A percentile compares a stretch with the other conserved stretches of the same genome.
Evolutionary conservation across 2,888 invertebrate genomes (phyloP).

Genomic region (Limnephilus auricula): DNA sequence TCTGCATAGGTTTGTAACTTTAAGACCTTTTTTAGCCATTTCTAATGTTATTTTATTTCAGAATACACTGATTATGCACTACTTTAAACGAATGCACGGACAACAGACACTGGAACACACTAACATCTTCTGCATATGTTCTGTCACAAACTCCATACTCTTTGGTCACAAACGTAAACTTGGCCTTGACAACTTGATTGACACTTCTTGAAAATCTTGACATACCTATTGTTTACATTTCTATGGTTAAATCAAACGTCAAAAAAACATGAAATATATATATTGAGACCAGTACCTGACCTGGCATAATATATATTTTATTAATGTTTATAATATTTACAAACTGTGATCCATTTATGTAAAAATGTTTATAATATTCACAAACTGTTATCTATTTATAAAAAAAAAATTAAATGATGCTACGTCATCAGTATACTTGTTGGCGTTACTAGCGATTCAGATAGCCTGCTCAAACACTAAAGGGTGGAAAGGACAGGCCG

Average conservation of each 20-base stretch:
- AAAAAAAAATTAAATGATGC: no score
- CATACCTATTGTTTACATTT: not conserved
- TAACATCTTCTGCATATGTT: constrained; percentile 8
- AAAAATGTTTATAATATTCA: no score
- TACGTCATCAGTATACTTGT: no score
- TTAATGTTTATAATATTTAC: no score
- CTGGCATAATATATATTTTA: no score
- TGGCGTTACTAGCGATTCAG: no score
- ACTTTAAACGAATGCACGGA: not conserved
- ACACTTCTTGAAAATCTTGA: no score
- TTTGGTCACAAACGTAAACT: constrained; percentile 59
- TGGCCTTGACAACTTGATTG: constrained; percentile 63
- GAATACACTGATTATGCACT: not conserved
- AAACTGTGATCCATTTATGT: no score
- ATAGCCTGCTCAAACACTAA: no score
- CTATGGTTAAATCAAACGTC: not conserved
- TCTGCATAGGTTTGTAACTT: constrained; percentile 83
- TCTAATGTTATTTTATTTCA: constrained; percentile 58
- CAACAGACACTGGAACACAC: not conserved
- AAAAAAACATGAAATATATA: not conserved
- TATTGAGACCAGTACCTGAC: no score
- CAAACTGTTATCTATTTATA: no score
- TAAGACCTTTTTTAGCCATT: constrained; percentile 82
- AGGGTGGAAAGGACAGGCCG: no score
- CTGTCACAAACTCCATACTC: not conserved